Base-by-base conservation (phyloP, 2,113 vertebrate species). In the Collichthys lucidus region DNA sequence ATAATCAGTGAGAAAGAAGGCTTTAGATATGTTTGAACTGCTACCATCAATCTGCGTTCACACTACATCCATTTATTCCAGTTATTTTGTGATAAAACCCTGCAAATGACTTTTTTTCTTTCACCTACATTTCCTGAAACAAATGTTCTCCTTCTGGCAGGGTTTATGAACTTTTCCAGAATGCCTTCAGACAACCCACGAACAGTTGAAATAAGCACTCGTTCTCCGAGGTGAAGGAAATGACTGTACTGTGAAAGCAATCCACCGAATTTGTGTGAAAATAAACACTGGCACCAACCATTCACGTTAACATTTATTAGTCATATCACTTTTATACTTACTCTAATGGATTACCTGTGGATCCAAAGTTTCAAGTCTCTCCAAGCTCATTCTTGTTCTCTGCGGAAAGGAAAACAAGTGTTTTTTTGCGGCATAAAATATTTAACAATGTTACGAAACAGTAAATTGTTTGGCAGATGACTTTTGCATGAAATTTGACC, bases 1-100 rank as follows among this genome's bases (percentile, higher is more conserved):
- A 87, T 86, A 89, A 86, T 90, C 82, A 80, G 84, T 84, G 77
- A 71, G 12, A 77, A 66, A 71, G 12, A 77, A 66, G 0, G 71
- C 84, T 82, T 81, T 69, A 70, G 42, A 74, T 74, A 12, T 74
- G n/a, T 67, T 70, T 83, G 71, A 80, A 52, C 47, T 66, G 12
- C 68, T 74, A 22, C 40, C 65, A 75, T 80, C 22, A 40, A 63
- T 82, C 26, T 62, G n/a, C 44, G 42, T 64, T 78, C 22, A 7
- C 5, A 29, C 3, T 50, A 14, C 73, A 77, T 65, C 35, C 35
- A 40, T 40, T 40, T 72, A 1, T 11, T 60, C 14, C 9, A 67
- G 59, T 52, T 61, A 50, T 53, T 61, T 42, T 61, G 6, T 68
- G n/a, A 40, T 57, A 24, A 57, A 44, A 47, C 66, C 14, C 64